A percentile compares a stretch with the other conserved stretches of the same genome.
Evolutionary conservation across 2,888 invertebrate species (phyloP).

Genomic region (Mythimna ferrago): DNA sequence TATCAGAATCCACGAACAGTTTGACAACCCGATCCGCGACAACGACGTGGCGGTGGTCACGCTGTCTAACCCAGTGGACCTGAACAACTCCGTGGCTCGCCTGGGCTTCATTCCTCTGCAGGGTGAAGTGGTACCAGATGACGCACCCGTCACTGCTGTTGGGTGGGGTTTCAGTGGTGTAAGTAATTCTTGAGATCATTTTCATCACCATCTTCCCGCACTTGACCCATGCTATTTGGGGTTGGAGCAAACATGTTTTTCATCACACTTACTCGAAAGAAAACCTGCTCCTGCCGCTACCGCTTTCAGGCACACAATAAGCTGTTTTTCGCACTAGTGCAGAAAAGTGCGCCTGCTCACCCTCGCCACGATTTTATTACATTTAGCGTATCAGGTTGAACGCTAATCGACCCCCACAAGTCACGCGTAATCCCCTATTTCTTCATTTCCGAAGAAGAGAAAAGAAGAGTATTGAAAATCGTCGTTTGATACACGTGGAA

Average conservation of each 20-base stretch:
- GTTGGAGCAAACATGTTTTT: background rate
- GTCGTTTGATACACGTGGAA: too few relatives aligned
- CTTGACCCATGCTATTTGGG: background rate
- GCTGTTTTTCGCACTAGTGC: too few relatives aligned
- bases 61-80: constrained; percentile 63
- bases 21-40: constrained; percentile 71
- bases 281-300: too few relatives aligned
- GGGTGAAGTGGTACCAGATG: constrained; percentile 67
- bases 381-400: too few relatives aligned
- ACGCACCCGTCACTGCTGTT: constrained; percentile 70
- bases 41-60: constrained; percentile 80
- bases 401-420: too few relatives aligned
- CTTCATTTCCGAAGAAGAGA: too few relatives aligned
- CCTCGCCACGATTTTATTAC: too few relatives aligned
- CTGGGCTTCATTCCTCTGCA: constrained; percentile 69
- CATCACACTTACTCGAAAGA: too few relatives aligned
- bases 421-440: too few relatives aligned
- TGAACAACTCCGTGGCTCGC: constrained; percentile 53
- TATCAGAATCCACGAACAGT: constrained; percentile 74
- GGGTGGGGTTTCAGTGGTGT: constrained; percentile 83
- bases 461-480: too few relatives aligned
- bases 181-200: constrained; percentile 44
- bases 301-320: too few relatives aligned
- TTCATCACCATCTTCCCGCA: background rate
- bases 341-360: too few relatives aligned